Evolutionary conservation across 2,113 vertebrate genomes (phyloP).

Genomic region (Solenodon paradoxus): DNA sequence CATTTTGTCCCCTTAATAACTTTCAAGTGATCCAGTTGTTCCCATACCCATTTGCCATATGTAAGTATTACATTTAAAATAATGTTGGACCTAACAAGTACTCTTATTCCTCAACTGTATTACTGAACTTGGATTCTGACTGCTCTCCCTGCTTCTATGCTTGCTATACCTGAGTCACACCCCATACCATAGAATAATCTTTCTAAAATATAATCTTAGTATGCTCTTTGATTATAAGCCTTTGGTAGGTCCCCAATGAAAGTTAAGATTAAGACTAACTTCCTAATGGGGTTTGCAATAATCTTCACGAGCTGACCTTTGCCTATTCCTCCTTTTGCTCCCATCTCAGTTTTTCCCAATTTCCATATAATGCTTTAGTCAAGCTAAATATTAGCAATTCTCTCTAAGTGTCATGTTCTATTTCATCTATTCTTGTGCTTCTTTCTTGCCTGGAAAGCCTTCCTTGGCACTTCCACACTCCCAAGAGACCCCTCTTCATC

Average conservation of each 20-base stretch:
- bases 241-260: background rate
- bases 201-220: background rate
- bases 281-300: background rate
- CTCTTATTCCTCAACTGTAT: background rate
- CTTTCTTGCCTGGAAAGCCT: background rate
- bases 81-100: background rate
- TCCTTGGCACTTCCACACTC: background rate
- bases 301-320: background rate
- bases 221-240: background rate
- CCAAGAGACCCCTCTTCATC: background rate
- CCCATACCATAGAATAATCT: background rate
- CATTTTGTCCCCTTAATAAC: background rate
- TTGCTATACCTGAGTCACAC: background rate
- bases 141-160: background rate
- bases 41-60: background rate
- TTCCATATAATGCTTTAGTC: background rate
- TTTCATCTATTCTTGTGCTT: background rate
- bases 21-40: background rate
- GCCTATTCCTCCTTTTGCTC: background rate
- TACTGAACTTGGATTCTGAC: background rate
- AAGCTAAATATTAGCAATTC: background rate
- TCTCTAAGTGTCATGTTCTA: background rate
- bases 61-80: background rate
- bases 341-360: background rate
- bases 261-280: background rate